These are phyloP conservation scores for Darevskia nairensis DNA, from an alignment of 2,797 vertebrate species.

Conservation along the genomic window DNA sequence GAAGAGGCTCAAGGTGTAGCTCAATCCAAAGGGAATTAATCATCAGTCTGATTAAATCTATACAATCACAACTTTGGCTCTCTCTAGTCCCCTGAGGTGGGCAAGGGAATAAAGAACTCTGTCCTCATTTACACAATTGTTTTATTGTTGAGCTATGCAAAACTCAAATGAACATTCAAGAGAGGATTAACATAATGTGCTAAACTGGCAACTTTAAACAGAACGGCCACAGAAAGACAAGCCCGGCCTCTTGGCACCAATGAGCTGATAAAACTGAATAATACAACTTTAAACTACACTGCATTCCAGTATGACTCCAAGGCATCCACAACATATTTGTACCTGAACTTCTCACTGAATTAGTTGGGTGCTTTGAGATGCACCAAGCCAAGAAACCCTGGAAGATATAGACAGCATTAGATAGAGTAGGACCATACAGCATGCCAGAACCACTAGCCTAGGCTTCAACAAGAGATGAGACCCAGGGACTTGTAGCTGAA, in stretches of 20 bases:
- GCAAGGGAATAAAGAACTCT: background rate
- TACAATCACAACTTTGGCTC: background rate
- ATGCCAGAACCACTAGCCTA: background rate
- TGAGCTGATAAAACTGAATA: background rate
- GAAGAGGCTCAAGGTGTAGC: background rate
- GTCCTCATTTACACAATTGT: background rate
- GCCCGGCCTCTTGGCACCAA: background rate
- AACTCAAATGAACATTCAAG: background rate
- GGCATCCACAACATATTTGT: background rate
- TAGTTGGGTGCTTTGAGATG: background rate
- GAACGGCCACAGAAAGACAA: background rate
- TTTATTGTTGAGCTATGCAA: background rate
- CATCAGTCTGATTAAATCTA: background rate
- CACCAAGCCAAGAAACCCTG: background rate
- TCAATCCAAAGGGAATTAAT: background rate
- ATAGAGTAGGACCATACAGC: background rate
- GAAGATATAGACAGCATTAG: background rate
- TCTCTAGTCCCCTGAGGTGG: background rate
- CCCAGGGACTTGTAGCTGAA: background rate
- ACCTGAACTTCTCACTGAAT: too few relatives aligned
- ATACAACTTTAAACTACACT: background rate
- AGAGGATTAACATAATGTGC: background rate
- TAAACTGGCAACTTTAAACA: background rate
- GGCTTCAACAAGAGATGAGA: background rate
- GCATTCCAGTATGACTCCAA: background rate